Conservation (phyloP, 2,888 invertebrate genomes). For the Sthenelais limicola region DNA sequence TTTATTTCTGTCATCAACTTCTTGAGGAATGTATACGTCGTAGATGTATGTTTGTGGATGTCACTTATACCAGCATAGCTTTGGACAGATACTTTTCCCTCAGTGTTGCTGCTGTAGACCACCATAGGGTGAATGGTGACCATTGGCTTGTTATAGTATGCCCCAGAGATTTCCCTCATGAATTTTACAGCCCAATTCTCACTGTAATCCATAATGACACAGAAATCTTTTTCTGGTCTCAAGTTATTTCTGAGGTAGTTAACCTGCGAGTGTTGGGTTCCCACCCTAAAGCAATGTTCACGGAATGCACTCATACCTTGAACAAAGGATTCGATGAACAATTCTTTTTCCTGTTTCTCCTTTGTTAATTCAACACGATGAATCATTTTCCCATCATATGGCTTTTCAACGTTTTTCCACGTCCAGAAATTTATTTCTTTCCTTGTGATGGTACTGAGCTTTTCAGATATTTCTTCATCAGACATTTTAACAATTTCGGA, state of each 20-base stretch:
- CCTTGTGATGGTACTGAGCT: neutral
- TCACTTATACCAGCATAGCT: neutral
- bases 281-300: neutral
- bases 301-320: neutral
- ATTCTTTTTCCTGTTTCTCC: neutral
- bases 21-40: slow-evolving; percentile 1
- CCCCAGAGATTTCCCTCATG: slow-evolving; percentile 48
- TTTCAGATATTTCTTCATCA: neutral
- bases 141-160: slow-evolving; percentile 45
- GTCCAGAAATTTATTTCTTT: neutral
- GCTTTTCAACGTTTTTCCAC: neutral
- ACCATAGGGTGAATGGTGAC: slow-evolving; percentile 53
- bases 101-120: slow-evolving; percentile 37
- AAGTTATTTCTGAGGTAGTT: neutral
- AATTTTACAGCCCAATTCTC: slow-evolving; percentile 49
- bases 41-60: neutral
- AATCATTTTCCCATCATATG: neutral
- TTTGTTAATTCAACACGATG: neutral
- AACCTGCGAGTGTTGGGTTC: neutral
- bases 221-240: neutral
- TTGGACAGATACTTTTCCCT: neutral
- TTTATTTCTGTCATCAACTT: neutral
- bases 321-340: neutral
- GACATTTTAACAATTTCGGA: neutral
- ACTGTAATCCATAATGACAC: slow-evolving; percentile 76